Evolutionary conservation across 1,140 invertebrate species (phyloP).

Genomic region (Thaumatotibia leucotreta): DNA sequence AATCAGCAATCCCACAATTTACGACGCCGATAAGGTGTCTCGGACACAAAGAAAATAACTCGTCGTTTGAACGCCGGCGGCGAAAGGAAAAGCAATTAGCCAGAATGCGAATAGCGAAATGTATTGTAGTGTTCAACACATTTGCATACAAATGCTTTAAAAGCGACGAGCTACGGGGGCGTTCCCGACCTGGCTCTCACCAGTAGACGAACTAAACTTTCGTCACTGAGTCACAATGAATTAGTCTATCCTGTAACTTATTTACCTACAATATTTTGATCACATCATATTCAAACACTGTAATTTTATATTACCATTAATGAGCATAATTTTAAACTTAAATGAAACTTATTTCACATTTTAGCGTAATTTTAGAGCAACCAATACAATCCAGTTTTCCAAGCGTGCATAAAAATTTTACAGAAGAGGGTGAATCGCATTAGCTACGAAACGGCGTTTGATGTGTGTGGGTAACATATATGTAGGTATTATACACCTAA

Average conservation of each 20-base stretch:
- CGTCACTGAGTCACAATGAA: neutral
- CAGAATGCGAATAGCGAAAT: conserved; percentile 58
- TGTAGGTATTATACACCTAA: neutral
- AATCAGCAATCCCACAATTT: conserved; percentile 22
- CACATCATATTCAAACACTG: no score
- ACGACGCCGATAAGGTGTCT: conserved; percentile 38
- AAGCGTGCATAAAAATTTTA: neutral
- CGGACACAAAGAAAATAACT: conserved; percentile 44
- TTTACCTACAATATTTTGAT: no score
- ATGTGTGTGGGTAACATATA: no score
- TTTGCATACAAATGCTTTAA: conserved; percentile 65
- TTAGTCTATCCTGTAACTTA: no score
- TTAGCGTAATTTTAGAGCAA: no score
- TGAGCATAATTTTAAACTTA: no score
- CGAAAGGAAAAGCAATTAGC: conserved; percentile 67
- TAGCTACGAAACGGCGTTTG: neutral
- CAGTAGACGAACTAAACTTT: conserved; percentile 39
- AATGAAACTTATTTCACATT: no score
- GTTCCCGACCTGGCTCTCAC: conserved; percentile 35
- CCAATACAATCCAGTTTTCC: neutral
- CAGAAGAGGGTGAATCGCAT: neutral
- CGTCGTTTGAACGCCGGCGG: conserved; percentile 41
- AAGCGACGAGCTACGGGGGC: conserved; percentile 41
- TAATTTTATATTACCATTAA: no score
- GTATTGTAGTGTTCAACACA: conserved; percentile 56